A percentile compares a stretch with the other conserved stretches of the same genome.
phyloP scores from a whole-genome alignment of 2,113 vertebrate genomes.

The Monarcha castaneiventris region DNA sequence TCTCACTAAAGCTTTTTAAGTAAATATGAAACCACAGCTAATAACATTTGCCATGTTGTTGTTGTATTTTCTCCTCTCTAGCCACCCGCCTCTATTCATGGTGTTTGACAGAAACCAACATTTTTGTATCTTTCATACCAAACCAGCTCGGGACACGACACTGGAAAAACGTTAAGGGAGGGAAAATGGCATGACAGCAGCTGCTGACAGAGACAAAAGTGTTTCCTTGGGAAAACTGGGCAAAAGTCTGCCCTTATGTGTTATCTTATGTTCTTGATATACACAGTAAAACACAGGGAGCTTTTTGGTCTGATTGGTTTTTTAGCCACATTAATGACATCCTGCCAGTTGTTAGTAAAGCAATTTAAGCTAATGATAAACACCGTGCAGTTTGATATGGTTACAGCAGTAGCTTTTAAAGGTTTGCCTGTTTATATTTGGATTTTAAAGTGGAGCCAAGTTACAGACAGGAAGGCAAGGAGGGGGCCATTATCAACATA shows the following conservation, averaged over 20 bases:
- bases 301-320: neutral
- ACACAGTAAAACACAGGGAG: neutral
- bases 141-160: neutral
- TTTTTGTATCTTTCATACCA: neutral
- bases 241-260: neutral
- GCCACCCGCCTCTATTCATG: neutral
- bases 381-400: neutral
- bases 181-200: rapidly evolving
- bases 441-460: neutral
- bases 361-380: neutral
- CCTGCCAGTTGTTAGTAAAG: neutral
- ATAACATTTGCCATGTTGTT: neutral
- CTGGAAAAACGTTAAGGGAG: neutral
- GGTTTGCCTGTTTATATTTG: neutral
- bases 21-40: neutral
- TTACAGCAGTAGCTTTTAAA: neutral
- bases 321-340: neutral
- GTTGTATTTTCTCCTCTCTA: neutral
- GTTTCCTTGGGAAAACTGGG: neutral
- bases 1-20: neutral
- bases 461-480: neutral
- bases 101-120: neutral
- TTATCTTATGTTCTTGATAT: neutral
- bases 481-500: neutral
- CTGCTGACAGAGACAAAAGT: neutral